Percentiles rank a stretch among this genome's conserved stretches.
These are phyloP conservation scores for Drosophila willistoni DNA, from an alignment of 1,140 invertebrate genomes.

Conservation along the genomic window DNA sequence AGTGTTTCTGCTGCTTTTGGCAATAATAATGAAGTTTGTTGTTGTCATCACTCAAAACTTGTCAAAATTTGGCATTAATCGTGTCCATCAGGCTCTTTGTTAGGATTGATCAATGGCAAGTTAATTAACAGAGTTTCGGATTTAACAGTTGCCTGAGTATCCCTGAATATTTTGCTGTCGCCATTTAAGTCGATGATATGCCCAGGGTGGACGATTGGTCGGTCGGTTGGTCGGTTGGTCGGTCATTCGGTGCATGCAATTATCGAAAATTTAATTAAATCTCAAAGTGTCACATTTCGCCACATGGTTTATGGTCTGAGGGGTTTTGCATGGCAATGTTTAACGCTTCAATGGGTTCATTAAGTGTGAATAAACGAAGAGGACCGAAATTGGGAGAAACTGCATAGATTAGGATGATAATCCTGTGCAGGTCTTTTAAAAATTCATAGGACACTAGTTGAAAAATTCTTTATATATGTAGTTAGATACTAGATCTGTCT, in stretches of 20 bases:
- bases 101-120: neutral
- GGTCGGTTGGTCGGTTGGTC: conserved; percentile 17
- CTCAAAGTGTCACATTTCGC: conserved; percentile 64
- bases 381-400: too few species aligned
- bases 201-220: neutral
- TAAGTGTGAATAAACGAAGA: conserved; percentile 40
- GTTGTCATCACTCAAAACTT: too few species aligned
- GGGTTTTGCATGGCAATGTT: conserved; percentile 39
- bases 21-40: too few species aligned
- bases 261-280: conserved; percentile 81
- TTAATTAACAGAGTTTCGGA: neutral
- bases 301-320: conserved; percentile 5
- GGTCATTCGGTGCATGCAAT: conserved; percentile 62
- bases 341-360: conserved; percentile 73
- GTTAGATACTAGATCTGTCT: too few species aligned
- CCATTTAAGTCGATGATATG: neutral
- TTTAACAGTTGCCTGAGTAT: neutral
- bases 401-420: too few species aligned
- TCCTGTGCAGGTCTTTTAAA: too few species aligned
- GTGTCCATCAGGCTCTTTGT: neutral
- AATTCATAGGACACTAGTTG: too few species aligned
- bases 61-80: neutral
- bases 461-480: too few species aligned
- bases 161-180: neutral
- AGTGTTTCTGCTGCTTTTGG: too few species aligned